Percentiles rank a stretch among this genome's conserved stretches.
These are phyloP conservation scores for Deroplatys truncata DNA, from an alignment of 2,888 invertebrate species.

Conservation along the genomic window DNA sequence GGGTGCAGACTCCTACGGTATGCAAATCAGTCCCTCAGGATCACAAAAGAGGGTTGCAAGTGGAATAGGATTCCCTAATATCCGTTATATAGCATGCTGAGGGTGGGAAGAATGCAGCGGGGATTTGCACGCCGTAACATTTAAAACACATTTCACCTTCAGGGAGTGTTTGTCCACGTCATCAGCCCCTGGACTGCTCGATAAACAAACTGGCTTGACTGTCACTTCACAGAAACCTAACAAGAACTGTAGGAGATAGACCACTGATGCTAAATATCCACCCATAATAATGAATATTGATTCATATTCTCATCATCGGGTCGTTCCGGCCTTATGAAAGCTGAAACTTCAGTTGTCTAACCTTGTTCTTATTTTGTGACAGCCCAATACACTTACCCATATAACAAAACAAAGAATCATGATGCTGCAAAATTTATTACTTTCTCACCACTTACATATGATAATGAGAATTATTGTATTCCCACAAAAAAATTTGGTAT, in stretches of 20 bases:
- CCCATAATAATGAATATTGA: no score
- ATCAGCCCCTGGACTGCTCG: background rate
- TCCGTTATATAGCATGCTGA: background rate
- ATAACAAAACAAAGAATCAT: no score
- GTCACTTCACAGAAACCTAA: background rate
- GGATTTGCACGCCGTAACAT: background rate
- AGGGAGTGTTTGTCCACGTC: background rate
- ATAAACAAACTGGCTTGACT: background rate
- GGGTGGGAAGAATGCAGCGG: background rate
- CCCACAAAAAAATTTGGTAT: no score
- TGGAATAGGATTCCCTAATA: constrained; percentile 3
- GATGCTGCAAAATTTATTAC: no score
- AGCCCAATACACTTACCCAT: no score
- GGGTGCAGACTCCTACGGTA: background rate
- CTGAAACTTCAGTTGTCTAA: no score
- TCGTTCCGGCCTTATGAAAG: no score
- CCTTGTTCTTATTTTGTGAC: no score
- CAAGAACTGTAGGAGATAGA: background rate
- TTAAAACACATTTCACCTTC: background rate
- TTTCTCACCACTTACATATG: no score
- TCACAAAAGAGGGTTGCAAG: background rate
- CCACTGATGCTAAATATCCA: background rate
- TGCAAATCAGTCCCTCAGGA: background rate
- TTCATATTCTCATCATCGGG: no score
- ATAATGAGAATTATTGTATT: no score